Evolutionary conservation across 2,797 vertebrate species (phyloP), one percentile per base, ranked within the genome.

Genomic region (Oophaga sylvatica): DNA sequence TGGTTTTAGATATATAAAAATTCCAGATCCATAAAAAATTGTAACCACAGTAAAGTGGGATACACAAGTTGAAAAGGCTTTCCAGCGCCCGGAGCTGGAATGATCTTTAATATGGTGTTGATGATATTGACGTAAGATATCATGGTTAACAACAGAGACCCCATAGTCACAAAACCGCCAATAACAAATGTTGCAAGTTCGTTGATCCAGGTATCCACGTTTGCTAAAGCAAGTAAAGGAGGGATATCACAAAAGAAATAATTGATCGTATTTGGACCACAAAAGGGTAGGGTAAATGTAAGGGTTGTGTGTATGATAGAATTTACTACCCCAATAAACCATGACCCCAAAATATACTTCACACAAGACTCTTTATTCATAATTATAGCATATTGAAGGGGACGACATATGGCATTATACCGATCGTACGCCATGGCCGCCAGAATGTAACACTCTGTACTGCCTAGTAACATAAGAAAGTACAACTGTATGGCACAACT

Each of bases 381-480:
- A 56, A 91, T 31, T 68, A 48, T 84, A 2, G 0, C 19, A 1
- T 92, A 91, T 63, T n/a, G 90, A 59, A 92, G 90, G 17, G 92
- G 92, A 29, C 90, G 73, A 83, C 92, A 92, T 81, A 92, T 88
- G 16, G 92, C 92, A 63, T 91, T 89, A 29, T 92, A 91, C 9
- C 88, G 86, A 22, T 91, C 91, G 11, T 90, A 92, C 60, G 92
- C 90, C 92, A 92, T 91, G 22, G 89, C 80, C 2, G 81, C 63
- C 16, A 88, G 75, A 70, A 88, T 79, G 31, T 88, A 88, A 59
- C 81, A 88, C 59, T 88, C 87, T 16, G 81, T 62, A 22, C 81
- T 83, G 8, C 87, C 87, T 12, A 88, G 35, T n/a, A 84, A 68
- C 73, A 88, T 45, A 31, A 88, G 48, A 22, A 67, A 88, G 65